These are phyloP conservation scores for Sphenodon punctatus DNA, from an alignment of 2,797 vertebrate species.

Conservation along the genomic window DNA sequence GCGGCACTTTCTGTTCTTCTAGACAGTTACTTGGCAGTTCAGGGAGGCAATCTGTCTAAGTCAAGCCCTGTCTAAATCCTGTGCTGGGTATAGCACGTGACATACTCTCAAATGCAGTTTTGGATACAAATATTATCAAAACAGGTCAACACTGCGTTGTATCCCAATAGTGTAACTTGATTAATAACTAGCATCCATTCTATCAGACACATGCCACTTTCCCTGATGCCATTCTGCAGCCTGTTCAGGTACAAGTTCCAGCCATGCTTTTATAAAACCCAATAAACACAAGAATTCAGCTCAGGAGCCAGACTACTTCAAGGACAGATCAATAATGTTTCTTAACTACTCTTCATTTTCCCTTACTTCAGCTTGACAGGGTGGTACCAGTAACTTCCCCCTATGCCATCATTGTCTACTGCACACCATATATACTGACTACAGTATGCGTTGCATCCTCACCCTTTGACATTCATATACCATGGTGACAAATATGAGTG, in stretches of 20 bases:
- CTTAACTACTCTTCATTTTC: background rate
- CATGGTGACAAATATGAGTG: background rate
- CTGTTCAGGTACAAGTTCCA: background rate
- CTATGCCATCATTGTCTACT: rapidly evolving
- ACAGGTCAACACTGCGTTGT: conserved; percentile 25
- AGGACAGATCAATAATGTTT: background rate
- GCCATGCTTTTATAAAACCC: background rate
- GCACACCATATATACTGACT: rapidly evolving
- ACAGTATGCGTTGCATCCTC: rapidly evolving
- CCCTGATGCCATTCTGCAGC: background rate
- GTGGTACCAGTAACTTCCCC: background rate
- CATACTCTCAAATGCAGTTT: background rate
- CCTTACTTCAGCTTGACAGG: rapidly evolving
- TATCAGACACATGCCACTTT: background rate
- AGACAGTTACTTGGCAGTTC: background rate
- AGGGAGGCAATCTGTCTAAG: background rate
- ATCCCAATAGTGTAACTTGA: background rate
- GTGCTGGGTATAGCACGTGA: background rate
- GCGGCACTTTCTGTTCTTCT: background rate
- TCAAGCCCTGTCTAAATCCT: background rate
- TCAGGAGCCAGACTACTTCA: background rate
- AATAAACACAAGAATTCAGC: background rate
- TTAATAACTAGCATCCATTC: background rate
- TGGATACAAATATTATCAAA: conserved; percentile 11
- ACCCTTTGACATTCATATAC: background rate